These are phyloP conservation scores for Holothuria scabra DNA, from an alignment of 53 echinoderm and acorn worm genomes.

Conservation along the genomic window DNA sequence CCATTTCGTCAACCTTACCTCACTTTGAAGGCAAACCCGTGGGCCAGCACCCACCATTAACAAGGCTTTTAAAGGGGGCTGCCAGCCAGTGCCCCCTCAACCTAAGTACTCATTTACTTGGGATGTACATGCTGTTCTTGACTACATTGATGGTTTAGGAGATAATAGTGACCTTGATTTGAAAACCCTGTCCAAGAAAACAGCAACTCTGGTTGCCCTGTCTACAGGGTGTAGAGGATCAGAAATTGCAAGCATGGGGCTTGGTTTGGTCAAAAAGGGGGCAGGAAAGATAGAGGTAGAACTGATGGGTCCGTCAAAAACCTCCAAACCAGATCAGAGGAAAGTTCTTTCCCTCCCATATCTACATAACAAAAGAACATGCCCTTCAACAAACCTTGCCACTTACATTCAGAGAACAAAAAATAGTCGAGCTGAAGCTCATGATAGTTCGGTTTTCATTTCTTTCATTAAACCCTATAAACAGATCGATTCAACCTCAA, in stretches of 20 bases:
- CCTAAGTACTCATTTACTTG: too few species aligned
- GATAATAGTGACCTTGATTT: too few species aligned
- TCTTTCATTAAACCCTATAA: too few species aligned
- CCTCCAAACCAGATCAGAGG: conserved; percentile 23
- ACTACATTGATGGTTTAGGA: too few species aligned
- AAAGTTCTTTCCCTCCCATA: not conserved
- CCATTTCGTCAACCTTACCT: not conserved
- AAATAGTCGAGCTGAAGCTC: not conserved
- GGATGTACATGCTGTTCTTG: too few species aligned
- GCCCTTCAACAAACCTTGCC: not conserved
- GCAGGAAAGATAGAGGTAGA: not conserved
- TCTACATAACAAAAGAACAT: not conserved
- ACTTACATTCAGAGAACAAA: not conserved
- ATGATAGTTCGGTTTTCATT: too few species aligned
- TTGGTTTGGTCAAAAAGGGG: too few species aligned
- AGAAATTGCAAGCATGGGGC: too few species aligned
- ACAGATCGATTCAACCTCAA: not conserved
- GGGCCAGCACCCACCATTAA: conserved; percentile 12
- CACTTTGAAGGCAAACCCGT: not conserved
- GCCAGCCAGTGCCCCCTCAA: not conserved
- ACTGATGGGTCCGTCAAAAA: not conserved
- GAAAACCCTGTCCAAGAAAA: too few species aligned
- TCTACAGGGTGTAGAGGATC: too few species aligned
- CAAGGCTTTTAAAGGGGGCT: conserved; percentile 17
- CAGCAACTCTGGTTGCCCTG: too few species aligned